These are phyloP conservation scores for Notodonta ziczac DNA, from an alignment of 2,888 invertebrate genomes.

Conservation along the genomic window DNA sequence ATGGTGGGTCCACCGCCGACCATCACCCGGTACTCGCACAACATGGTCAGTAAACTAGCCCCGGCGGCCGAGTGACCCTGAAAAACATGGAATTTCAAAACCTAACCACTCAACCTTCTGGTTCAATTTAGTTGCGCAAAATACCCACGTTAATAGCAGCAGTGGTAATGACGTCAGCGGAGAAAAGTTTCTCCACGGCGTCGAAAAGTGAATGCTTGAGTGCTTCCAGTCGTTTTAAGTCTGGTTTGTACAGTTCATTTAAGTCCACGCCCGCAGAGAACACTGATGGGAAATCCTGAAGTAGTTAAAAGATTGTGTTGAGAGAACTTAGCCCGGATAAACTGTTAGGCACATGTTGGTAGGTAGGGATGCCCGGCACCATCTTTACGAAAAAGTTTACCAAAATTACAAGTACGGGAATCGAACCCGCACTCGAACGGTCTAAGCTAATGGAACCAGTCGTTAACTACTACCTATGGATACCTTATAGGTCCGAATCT, in stretches of 20 bases:
- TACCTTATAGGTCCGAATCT: too few species aligned
- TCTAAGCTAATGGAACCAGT: too few species aligned
- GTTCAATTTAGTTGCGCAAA: too few species aligned
- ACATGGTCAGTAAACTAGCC: slow-evolving; percentile 86
- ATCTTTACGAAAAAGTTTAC: too few species aligned
- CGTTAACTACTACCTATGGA: too few species aligned
- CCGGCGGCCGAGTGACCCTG: slow-evolving; percentile 78
- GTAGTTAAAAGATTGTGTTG: slow-evolving; percentile 7
- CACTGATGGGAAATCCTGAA: slow-evolving; percentile 83
- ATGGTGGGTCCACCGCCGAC: slow-evolving; percentile 74
- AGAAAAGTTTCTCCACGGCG: slow-evolving; percentile 87
- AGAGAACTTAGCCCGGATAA: too few species aligned
- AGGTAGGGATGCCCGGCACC: too few species aligned
- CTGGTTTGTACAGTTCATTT: slow-evolving; percentile 89
- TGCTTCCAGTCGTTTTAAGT: slow-evolving; percentile 80
- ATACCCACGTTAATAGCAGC: slow-evolving; percentile 89
- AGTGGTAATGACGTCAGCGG: slow-evolving; percentile 86
- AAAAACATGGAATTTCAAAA: not conserved
- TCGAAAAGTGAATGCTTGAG: slow-evolving; percentile 89
- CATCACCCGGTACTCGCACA: slow-evolving; percentile 89
- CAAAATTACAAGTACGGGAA: too few species aligned
- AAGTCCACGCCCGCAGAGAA: slow-evolving; percentile 92
- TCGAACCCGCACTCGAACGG: too few species aligned
- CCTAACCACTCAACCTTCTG: too few species aligned
- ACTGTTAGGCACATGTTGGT: too few species aligned